phyloP scores from a whole-genome alignment of 2,797 vertebrate genomes.

The Microcaecilia unicolor region DNA sequence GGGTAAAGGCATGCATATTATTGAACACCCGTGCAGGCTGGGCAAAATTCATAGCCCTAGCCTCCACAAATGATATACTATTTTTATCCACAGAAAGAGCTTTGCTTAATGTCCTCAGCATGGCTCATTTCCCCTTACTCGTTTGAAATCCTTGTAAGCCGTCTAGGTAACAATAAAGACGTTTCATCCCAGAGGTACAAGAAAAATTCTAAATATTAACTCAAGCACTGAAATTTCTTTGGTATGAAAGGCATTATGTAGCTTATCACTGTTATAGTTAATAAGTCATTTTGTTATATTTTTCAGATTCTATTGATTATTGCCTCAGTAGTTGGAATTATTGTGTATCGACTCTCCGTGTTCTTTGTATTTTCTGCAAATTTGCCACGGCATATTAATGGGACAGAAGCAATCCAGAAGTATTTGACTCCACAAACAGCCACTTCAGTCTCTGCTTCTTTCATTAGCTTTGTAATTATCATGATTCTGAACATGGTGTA shows the following conservation, averaged over 20 bases:
- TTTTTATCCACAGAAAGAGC: too few species aligned
- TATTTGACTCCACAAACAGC: slow-evolving; percentile 88
- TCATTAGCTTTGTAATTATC: slow-evolving; percentile 85
- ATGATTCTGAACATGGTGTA: slow-evolving; percentile 85
- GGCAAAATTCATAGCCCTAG: too few species aligned
- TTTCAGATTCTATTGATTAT: slow-evolving; percentile 80
- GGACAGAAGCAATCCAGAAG: slow-evolving; percentile 69
- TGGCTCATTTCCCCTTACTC: too few species aligned
- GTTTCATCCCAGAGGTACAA: too few species aligned
- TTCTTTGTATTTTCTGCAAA: slow-evolving; percentile 75
- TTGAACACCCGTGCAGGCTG: too few species aligned
- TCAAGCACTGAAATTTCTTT: background rate
- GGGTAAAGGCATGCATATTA: too few species aligned
- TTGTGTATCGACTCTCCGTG: slow-evolving; percentile 81
- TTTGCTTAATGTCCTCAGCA: too few species aligned
- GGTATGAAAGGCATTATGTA: background rate
- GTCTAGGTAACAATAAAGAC: too few species aligned
- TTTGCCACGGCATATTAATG: slow-evolving; percentile 51
- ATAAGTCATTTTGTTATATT: slow-evolving; percentile 6
- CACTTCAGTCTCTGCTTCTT: slow-evolving; percentile 79
- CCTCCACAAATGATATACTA: too few species aligned
- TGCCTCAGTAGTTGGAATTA: slow-evolving; percentile 83
- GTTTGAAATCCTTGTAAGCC: too few species aligned
- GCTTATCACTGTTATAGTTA: background rate
- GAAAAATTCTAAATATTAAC: background rate